Base-by-base conservation (phyloP, 2,113 vertebrate species). In the Oophaga pumilio region DNA sequence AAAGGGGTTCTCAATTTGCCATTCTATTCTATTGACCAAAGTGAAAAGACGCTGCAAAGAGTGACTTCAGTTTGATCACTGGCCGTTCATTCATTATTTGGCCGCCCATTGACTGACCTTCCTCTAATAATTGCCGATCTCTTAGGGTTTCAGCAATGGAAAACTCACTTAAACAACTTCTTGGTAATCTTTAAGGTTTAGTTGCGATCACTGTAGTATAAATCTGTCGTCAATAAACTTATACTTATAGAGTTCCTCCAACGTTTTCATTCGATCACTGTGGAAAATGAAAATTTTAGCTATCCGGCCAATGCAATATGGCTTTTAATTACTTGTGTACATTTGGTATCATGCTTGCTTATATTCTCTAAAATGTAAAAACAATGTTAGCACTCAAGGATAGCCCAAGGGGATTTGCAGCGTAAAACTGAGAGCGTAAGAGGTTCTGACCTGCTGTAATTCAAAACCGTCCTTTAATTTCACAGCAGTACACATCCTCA, bases 311-410 rank as follows among this genome's bases (percentile, higher is more conserved):
- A 3, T 22, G 71, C 11, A 33, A 11, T 4, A 43, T 1, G 20
- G 78, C 56, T 57, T 60, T 18, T 59, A 80, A 60, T 80, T 18
- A 80, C 57, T 80, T 60, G 56, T 80, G 24, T 74, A 74, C 71
- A 74, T 74, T 74, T 2, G 43, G 71, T 74, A 66, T 82, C 60
- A 82, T 68, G 60, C 60, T 82, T 82, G 80, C 62, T 66, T 82
- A 66, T 50, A 62, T 68, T 20, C 18, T 24, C 80, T 49, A 68
- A 62, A 66, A 52, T 82, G 66, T 71, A 84, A 84, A 71, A 71
- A 84, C 66, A 68, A 68, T 68, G 81, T 68, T 83, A 56, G 66
- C 49, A 71, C 24, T 84, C 66, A 53, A 57, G 60, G 8, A 2
- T 56, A 15, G 64, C 66, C 82, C 82, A 71, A 12, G 33, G 82